A percentile compares a stretch with the other conserved stretches of the same genome.
Conservation (phyloP, 2,113 vertebrate genomes). For the Cololabis saira region DNA sequence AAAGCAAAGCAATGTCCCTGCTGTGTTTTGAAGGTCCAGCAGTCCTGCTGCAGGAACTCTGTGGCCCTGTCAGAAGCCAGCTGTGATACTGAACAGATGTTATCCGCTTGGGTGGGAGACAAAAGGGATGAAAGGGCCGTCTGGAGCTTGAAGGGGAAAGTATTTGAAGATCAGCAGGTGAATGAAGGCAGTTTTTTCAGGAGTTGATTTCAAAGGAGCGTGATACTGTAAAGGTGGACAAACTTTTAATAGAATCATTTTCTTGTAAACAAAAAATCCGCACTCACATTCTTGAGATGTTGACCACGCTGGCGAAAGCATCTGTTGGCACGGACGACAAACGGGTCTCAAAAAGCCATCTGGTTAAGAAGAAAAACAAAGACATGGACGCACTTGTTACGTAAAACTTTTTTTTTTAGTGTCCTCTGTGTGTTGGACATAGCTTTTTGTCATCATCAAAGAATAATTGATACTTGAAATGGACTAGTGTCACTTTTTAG, state of each 20-base stretch:
- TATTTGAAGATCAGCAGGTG: constrained; percentile 46
- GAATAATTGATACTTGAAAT: too few relatives aligned
- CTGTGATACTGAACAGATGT: constrained; percentile 66
- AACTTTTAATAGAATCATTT: too few relatives aligned
- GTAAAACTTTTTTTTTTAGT: background rate
- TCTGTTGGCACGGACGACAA: constrained; percentile 84
- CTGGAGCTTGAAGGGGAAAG: constrained; percentile 8
- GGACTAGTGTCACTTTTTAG: too few relatives aligned
- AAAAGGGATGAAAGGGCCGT: constrained; percentile 11
- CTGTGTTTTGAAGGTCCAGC: constrained; percentile 52
- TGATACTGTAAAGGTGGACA: too few relatives aligned
- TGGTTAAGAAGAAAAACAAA: constrained; percentile 52
- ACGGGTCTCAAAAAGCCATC: constrained; percentile 91
- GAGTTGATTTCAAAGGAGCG: too few relatives aligned
- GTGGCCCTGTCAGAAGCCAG: constrained; percentile 58
- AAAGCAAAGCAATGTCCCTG: constrained; percentile 24
- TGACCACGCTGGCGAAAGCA: constrained; percentile 88
- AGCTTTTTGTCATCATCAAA: too few relatives aligned
- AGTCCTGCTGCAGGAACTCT: constrained; percentile 64
- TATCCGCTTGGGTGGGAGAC: constrained; percentile 42
- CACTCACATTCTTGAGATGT: constrained; percentile 97
- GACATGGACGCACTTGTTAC: background rate
- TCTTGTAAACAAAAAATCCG: background rate
- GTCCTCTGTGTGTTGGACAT: too few relatives aligned
- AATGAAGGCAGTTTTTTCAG: constrained; percentile 5